phyloP scores from a whole-genome alignment of 2,797 vertebrate genomes.

The Rhinella marina region DNA sequence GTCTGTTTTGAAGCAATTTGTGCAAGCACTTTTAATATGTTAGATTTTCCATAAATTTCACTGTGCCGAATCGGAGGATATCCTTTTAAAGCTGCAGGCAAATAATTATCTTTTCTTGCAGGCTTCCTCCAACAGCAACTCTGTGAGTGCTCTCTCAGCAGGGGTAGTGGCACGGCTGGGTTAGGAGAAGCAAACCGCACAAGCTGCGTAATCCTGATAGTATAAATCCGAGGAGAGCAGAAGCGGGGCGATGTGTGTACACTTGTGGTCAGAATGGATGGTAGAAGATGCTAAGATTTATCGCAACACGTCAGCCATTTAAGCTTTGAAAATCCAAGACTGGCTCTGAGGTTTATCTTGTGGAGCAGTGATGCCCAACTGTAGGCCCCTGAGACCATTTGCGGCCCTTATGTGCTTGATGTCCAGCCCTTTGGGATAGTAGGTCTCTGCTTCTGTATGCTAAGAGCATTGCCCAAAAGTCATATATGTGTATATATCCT shows the following conservation, averaged over 20 bases:
- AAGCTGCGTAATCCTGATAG: conserved; percentile 14
- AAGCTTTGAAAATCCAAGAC: background rate
- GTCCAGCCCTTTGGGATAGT: too few relatives aligned
- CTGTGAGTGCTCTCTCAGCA: background rate
- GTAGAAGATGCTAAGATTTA: background rate
- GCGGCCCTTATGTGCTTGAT: background rate
- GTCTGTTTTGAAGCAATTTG: too few relatives aligned
- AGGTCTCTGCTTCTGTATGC: too few relatives aligned
- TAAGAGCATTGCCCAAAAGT: too few relatives aligned
- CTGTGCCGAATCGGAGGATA: too few relatives aligned
- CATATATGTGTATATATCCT: too few relatives aligned
- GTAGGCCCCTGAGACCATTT: too few relatives aligned
- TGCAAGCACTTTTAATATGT: too few relatives aligned
- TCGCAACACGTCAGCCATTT: background rate
- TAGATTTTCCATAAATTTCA: too few relatives aligned
- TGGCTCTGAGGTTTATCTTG: background rate
- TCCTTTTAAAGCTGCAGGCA: background rate
- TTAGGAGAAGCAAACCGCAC: background rate
- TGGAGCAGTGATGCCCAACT: background rate
- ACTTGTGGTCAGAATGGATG: background rate
- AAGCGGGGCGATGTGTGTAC: background rate
- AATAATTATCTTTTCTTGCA: background rate
- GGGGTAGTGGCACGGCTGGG: background rate
- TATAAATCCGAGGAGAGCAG: background rate
- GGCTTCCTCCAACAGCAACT: conserved; percentile 10